Conservation (phyloP, 2,113 vertebrate species). For the Cyprinodon brontotheroides region DNA sequence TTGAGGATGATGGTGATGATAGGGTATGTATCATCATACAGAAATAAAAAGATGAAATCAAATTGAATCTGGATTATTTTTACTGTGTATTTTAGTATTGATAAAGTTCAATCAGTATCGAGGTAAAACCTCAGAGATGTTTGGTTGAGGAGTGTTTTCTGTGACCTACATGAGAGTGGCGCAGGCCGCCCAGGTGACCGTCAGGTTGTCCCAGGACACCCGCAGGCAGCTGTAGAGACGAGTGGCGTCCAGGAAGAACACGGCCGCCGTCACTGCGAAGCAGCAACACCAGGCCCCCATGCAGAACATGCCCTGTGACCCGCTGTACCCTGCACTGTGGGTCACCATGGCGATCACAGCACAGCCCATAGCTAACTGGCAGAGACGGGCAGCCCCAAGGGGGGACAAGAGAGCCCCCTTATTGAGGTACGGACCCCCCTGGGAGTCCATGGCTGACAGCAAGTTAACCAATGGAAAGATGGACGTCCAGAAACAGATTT, state of each 20-base stretch:
- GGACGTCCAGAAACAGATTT: neutral
- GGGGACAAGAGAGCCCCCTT: conserved; percentile 82
- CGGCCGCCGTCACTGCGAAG: conserved; percentile 80
- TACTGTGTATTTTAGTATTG: too few species aligned
- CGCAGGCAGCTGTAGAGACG: conserved; percentile 85
- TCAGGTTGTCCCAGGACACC: conserved; percentile 96
- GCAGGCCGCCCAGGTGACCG: conserved; percentile 87
- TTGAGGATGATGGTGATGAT: too few species aligned
- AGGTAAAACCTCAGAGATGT: neutral
- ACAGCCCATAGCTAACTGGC: conserved; percentile 87
- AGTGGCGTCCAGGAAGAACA: conserved; percentile 87
- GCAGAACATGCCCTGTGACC: conserved; percentile 87
- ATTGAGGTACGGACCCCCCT: conserved; percentile 83
- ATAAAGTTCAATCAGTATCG: too few species aligned
- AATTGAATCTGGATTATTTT: too few species aligned
- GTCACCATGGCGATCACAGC: conserved; percentile 88
- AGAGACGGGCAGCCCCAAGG: conserved; percentile 83
- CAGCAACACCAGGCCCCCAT: conserved; percentile 92
- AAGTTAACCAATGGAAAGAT: neutral
- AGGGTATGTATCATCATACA: too few species aligned
- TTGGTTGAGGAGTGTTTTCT: neutral
- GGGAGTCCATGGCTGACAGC: conserved; percentile 76
- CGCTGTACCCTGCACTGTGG: conserved; percentile 85
- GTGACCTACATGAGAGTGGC: conserved; percentile 83
- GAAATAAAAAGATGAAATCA: too few species aligned